Evolutionary conservation across 2,888 invertebrate species (phyloP).

Genomic region (Pollenia labialis): DNA sequence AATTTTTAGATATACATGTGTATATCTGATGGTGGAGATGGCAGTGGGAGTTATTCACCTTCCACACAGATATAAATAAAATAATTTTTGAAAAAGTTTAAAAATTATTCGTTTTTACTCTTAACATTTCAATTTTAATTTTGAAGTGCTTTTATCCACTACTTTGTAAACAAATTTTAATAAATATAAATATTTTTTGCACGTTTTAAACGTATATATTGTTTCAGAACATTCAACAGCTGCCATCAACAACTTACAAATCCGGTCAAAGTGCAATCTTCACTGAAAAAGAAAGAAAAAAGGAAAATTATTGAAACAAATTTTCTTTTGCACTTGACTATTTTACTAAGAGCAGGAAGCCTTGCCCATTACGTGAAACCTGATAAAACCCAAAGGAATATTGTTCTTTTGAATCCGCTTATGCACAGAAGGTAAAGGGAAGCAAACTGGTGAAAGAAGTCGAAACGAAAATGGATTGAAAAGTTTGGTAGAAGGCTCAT

Average conservation of each 20-base stretch:
- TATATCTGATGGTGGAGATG: too few species aligned
- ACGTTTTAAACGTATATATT: constrained; percentile 17
- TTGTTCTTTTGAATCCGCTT: constrained; percentile 6
- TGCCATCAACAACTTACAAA: constrained; percentile 51
- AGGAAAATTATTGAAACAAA: not conserved
- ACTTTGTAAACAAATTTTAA: not conserved
- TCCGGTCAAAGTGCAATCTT: constrained; percentile 49
- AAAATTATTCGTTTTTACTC: too few species aligned
- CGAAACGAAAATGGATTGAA: not conserved
- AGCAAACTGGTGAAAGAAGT: not conserved
- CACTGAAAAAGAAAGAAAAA: not conserved
- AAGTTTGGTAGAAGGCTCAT: constrained; percentile 33
- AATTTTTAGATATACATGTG: too few species aligned
- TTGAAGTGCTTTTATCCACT: too few species aligned
- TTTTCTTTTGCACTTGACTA: not conserved
- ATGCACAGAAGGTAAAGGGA: not conserved
- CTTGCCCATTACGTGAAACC: not conserved
- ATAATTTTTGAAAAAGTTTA: too few species aligned
- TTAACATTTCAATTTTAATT: too few species aligned
- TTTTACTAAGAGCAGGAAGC: not conserved
- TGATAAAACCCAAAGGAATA: constrained; percentile 2
- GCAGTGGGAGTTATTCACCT: too few species aligned
- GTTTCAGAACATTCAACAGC: constrained; percentile 54
- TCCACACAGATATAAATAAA: too few species aligned
- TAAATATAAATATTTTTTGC: constrained; percentile 44